Evolutionary conservation across 2,113 vertebrate species (phyloP), one percentile per base, ranked within the genome.

Genomic region (Hymenochirus boettgeri): DNA sequence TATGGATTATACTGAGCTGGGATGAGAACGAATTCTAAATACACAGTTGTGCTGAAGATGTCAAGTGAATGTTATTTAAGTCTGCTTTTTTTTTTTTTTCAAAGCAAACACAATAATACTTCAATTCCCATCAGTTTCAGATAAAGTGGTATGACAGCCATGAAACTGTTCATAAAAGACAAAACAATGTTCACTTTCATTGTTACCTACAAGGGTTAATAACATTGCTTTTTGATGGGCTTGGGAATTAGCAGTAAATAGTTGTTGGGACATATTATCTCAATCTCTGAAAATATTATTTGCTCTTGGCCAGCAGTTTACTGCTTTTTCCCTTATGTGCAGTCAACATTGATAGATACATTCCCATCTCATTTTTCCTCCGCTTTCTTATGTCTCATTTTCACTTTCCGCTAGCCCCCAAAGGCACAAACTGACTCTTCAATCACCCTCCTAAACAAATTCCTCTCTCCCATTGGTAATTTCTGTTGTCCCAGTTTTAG

Each of bases 191-290:
- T 59, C 65, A 31, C 57, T 59, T 69, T 69, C 56, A 60, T 60
- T 60, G 53, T 24, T 45, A 42, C 65, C 65, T 60, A 53, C 47
- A 60, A 53, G 65, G 57, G 56, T 69, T 69, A 69, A 69, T 60
- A 69, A 69, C 59, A 69, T 23, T 52, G 57, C 42, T 69, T 69
- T n/a, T 60, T 69, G 56, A 60, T 53, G 56, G 56, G 65, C 48
- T 60, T 60, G 65, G 65, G 65, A 69, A 69, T 69, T 69, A 60
- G 56, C 65, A 58, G 47, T 69, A 69, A 69, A 69, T 69, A 69
- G 65, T 69, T 69, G 65, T 69, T 69, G 65, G 65, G 65, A 60
- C 65, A 69, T 69, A 69, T 69, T 69, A 69, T 59, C 48, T 69
- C 65, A 60, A 60, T 60, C 48, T 69, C 65, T 60, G 65, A 35